Percentiles rank a stretch among this genome's conserved stretches.
Evolutionary conservation across 2,113 vertebrate species (phyloP).

Genomic region (Takifugu bimaculatus): DNA sequence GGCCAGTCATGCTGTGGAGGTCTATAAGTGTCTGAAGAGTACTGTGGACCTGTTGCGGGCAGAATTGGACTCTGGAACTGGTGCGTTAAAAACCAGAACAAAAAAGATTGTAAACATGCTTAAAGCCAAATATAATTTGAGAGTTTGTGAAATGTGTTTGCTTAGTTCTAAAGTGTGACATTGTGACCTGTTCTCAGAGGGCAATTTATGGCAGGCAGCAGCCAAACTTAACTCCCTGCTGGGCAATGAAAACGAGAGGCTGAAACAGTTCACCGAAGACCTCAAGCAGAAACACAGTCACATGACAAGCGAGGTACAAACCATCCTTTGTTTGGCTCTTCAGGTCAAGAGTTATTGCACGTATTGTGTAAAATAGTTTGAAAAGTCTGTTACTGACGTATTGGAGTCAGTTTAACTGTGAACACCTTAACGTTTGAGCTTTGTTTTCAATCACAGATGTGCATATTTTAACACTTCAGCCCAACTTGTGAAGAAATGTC

Average conservation of each 20-base stretch:
- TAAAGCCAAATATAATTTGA: neutral
- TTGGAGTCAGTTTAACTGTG: no score
- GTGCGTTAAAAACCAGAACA: conserved; percentile 42
- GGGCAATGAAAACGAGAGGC: conserved; percentile 80
- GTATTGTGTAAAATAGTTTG: neutral
- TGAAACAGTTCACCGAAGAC: conserved; percentile 85
- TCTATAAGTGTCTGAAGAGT: conserved; percentile 83
- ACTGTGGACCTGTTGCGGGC: conserved; percentile 67
- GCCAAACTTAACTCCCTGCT: conserved; percentile 83
- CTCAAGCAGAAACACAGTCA: conserved; percentile 88
- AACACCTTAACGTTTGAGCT: no score
- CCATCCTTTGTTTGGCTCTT: neutral
- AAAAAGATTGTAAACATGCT: neutral
- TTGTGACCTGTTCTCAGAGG: conserved; percentile 62
- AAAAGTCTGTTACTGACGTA: no score
- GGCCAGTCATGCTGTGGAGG: conserved; percentile 81
- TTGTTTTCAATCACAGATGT: no score
- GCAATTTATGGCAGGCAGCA: conserved; percentile 78
- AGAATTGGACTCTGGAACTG: conserved; percentile 60
- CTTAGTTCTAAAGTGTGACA: neutral
- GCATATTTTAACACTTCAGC: neutral
- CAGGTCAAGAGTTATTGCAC: neutral
- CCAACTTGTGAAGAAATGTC: neutral
- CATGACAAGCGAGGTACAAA: conserved; percentile 89
- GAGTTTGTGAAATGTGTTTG: neutral